Evolutionary conservation across 2,797 vertebrate genomes (phyloP), one percentile per base, ranked within the genome.

Genomic region (Hydrophis major): DNA sequence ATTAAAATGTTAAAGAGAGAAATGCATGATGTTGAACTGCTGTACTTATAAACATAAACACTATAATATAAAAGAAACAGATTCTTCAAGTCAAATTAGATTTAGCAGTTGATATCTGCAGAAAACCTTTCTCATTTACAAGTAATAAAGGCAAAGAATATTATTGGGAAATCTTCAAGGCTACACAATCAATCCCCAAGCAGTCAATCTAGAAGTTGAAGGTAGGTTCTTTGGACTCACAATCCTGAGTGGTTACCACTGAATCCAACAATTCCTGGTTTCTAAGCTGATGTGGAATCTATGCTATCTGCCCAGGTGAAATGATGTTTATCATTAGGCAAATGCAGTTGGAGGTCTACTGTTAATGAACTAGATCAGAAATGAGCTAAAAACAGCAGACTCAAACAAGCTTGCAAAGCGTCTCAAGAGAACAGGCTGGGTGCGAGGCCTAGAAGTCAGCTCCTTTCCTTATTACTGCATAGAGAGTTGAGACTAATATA

Each of bases 301-400:
- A 18, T 88, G 55, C 10, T 12, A 83, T 47, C 32, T 59, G 32
- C 57, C 90, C 10, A 37, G 53, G 69, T 74, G 63, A 86, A 55
- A 89, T 66, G 74, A 55, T 60, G 42, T 69, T 11, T 42, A 53
- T 88, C 56, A 32, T 87, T 88, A 88, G 59, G 63, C 37, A 56
- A 61, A 78, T 57, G n/a, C 78, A 90, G 42, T 57, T 57, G 27
- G 42, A n/a, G 55, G 13, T 32, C 88, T 88, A 63, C 11, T 55
- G 60, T 89, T 78, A 74, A 93, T 78, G 56, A 87, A 57, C 7
- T n/a, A 89, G 32, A 32, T 86, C 87, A 90, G 74, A 66, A 55
- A 90, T n/a, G n/a, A 27, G 63, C 88, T 88, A 61, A 89, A 88
- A 93, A 53, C 66, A 90, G 53, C 60, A 88, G n/a, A 74, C 32